These are phyloP conservation scores for Rhizoglyphus robini DNA, from an alignment of 1,140 invertebrate genomes.

Conservation along the genomic window DNA sequence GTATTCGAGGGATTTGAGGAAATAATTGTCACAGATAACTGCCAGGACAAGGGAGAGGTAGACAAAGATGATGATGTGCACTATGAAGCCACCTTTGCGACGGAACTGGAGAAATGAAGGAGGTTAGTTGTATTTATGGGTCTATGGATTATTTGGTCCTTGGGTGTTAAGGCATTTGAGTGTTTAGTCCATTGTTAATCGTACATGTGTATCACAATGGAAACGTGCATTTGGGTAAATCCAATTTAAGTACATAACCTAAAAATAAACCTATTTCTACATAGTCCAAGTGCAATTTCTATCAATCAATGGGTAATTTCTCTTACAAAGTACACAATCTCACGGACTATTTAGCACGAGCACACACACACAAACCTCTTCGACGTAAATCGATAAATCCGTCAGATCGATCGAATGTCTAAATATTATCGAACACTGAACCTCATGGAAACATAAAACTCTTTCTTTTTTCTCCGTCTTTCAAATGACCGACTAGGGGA, in stretches of 20 bases:
- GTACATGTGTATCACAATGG: background rate
- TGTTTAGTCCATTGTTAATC: background rate
- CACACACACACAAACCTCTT: too few species aligned
- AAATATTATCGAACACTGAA: too few species aligned
- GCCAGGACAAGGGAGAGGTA: conserved; percentile 82
- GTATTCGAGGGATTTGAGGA: conserved; percentile 72
- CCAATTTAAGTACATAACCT: background rate
- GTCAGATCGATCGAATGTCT: too few species aligned
- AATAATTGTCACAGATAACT: conserved; percentile 85
- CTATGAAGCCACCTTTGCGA: conserved; percentile 66
- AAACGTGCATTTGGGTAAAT: background rate
- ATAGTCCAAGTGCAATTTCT: too few species aligned
- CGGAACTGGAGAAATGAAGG: conserved; percentile 33
- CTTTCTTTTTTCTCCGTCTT: too few species aligned
- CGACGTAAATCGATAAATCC: too few species aligned
- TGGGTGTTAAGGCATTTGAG: background rate
- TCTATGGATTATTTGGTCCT: background rate
- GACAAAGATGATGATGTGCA: conserved; percentile 68
- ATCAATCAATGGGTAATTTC: too few species aligned
- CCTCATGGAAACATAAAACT: too few species aligned
- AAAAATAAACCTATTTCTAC: too few species aligned
- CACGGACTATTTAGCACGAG: too few species aligned
- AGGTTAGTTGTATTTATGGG: background rate
- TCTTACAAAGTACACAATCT: too few species aligned
- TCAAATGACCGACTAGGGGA: too few species aligned